Base-by-base conservation (phyloP, 2,888 invertebrate species). In the Drosophila dives region DNA sequence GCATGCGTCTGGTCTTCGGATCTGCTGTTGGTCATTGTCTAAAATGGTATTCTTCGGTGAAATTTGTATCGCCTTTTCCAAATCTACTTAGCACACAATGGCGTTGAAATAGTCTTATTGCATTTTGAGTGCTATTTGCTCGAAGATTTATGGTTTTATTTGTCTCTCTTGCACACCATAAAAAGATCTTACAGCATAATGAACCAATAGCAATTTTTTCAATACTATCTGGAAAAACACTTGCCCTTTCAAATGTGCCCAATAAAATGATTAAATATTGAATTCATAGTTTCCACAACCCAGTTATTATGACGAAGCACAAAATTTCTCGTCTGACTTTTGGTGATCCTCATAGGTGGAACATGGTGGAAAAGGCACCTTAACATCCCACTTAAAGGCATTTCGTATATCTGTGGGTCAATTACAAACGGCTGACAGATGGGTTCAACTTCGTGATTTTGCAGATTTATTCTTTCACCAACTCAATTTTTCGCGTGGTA, bases 31-130 rank as follows among this genome's bases (percentile, higher is more conserved):
- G 61, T 70, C 82, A 83, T 86, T 90, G 85, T 90, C 64, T 53
- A 51, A 80, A 78, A 85, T 89, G 78, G 82, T 85, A 80, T 88
- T 72, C 77, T 73, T 59, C 65, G 61, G 76, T 72, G 69, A 90
- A 91, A 92, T 92, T 92, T 91, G 91, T 91, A 92, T 91, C 91
- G 90, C 89, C 86, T 91, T 90, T 86, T 91, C 77, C 84, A 90
- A 91, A 92, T 91, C 92, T 91, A 91, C 91, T 91, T 91, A 91
- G 90, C 91, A 91, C 91, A 91, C 91, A 91, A 91, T 92, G 91
- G 91, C 87, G 83, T 86, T 86, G 89, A 83, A 90, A 86, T 86
- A 83, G 86, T 83, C 89, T 89, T 91, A 90, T 89, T 91, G 91
- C 81, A 89, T 90, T 91, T 91, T 91, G 90, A 91, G 91, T 91